Evolutionary conservation across 2,888 invertebrate genomes (phyloP).

Genomic region (Melikaiella ostensackeni): DNA sequence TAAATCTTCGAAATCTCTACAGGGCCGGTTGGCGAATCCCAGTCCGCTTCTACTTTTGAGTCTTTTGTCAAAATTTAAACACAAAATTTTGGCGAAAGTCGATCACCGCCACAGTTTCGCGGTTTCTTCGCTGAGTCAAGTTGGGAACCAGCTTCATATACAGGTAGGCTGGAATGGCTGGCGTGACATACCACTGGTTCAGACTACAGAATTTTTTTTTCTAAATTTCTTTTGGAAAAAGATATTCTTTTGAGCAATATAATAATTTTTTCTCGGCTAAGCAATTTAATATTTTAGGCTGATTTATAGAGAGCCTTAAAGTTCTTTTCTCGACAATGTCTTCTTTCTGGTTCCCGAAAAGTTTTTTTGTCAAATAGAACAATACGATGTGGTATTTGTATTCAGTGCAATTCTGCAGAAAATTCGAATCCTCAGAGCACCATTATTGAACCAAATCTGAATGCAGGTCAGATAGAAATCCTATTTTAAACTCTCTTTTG

Average conservation of each 20-base stretch:
- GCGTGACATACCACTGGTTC: too few relatives aligned
- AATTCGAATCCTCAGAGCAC: background rate
- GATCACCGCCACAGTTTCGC: too few relatives aligned
- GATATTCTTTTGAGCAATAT: background rate
- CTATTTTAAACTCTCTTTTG: slow-evolving; percentile 48
- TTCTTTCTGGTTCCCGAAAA: background rate
- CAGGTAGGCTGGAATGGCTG: too few relatives aligned
- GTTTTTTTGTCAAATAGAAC: background rate
- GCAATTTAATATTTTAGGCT: background rate
- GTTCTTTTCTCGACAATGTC: background rate
- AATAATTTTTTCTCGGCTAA: background rate
- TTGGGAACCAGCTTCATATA: too few relatives aligned
- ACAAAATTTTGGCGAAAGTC: too few relatives aligned
- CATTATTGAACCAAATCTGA: slow-evolving; percentile 49
- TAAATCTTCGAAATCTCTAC: too few relatives aligned
- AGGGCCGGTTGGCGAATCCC: too few relatives aligned
- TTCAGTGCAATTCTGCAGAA: background rate
- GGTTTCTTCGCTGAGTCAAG: too few relatives aligned
- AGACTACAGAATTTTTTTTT: too few relatives aligned
- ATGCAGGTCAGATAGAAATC: slow-evolving; percentile 56
- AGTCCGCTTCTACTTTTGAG: too few relatives aligned
- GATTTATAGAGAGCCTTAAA: background rate
- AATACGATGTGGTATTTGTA: background rate
- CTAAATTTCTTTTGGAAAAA: too few relatives aligned
- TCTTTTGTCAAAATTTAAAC: too few relatives aligned